Base-by-base conservation (phyloP, 2,888 invertebrate species). In the Branchipolynoe longqiensis region DNA sequence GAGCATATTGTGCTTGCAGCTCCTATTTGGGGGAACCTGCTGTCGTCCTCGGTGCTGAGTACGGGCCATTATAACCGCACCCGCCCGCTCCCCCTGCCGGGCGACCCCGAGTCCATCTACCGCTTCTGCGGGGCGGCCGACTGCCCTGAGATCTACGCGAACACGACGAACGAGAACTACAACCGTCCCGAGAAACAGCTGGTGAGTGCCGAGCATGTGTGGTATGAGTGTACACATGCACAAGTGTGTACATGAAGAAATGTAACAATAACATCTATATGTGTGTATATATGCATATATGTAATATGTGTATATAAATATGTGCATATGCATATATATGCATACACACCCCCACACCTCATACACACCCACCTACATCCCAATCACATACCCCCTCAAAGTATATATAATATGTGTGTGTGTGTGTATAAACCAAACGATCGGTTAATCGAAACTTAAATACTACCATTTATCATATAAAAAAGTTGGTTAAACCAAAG, bases 11-110 rank as follows among this genome's bases (percentile, higher is more conserved):
- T 28, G 22, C 14, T 85, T 82, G n/a, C 64, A 85, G 85, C 59
- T 38, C 82, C 85, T 22, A 82, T 85, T 14, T 85, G 81, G 82
- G 85, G 85, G 48, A 85, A 85, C 82, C 41, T 85, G 22, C 33
- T 85, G 3, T 85, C 85, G n/a, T 85, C 85, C 40, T 31, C 33
- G n/a, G 78, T 85, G n/a, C 40, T 85, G 4, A 74, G 84, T 56
- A 36, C 64, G 28, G 78, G 78, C 1, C 48, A 41, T 3, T 78
- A 31, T 78, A 78, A 78, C 48, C 12, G 59, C n/a, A 58, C 58
- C 8, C 3, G 56, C 1, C 58, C 82, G 12, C 56, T 82, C 6
- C 82, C 82, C 1, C 56, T 82, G 12, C 82, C 82, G 1, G 58
- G 58, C 6, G 82, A 58, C 56, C 59, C 82, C 1, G 82, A 82